phyloP scores from a whole-genome alignment of 1,140 invertebrate species.

The Temnothorax longispinosus region DNA sequence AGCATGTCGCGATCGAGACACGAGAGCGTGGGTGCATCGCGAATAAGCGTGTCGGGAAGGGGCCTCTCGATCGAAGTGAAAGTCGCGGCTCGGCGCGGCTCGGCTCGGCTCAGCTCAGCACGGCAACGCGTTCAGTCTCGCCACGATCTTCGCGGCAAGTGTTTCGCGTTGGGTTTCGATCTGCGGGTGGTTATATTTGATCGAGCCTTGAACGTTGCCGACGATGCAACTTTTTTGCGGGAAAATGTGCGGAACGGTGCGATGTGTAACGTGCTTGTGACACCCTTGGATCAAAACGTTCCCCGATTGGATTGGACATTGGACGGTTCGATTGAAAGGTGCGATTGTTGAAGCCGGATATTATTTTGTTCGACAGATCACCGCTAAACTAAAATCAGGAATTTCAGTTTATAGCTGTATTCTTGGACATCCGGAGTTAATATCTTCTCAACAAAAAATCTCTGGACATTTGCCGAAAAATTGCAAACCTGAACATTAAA shows the following conservation, averaged over 20 bases:
- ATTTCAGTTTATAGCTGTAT: not conserved
- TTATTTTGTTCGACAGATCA: not conserved
- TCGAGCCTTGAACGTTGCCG: not conserved
- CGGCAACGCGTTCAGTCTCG: constrained; percentile 52
- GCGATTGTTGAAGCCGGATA: not conserved
- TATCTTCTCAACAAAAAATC: not conserved
- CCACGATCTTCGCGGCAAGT: constrained; percentile 12
- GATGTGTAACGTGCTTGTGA: constrained; percentile 43
- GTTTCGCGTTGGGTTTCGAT: not conserved
- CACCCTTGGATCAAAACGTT: constrained; percentile 12
- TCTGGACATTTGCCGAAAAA: not conserved
- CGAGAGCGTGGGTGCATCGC: constrained; percentile 64
- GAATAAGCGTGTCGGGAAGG: constrained; percentile 63
- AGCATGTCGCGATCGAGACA: constrained; percentile 57
- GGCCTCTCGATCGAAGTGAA: constrained; percentile 68
- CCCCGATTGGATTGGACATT: not conserved
- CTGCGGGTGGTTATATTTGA: not conserved
- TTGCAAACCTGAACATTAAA: not conserved
- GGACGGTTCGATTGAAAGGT: constrained; percentile 2
- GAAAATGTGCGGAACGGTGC: not conserved
- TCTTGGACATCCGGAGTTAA: not conserved
- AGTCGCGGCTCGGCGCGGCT: constrained; percentile 57
- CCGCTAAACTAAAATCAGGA: not conserved
- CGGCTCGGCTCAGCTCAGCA: not conserved
- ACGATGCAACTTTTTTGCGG: not conserved